phyloP scores from a whole-genome alignment of 1,140 invertebrate species.

The Lepidurus apus region DNA sequence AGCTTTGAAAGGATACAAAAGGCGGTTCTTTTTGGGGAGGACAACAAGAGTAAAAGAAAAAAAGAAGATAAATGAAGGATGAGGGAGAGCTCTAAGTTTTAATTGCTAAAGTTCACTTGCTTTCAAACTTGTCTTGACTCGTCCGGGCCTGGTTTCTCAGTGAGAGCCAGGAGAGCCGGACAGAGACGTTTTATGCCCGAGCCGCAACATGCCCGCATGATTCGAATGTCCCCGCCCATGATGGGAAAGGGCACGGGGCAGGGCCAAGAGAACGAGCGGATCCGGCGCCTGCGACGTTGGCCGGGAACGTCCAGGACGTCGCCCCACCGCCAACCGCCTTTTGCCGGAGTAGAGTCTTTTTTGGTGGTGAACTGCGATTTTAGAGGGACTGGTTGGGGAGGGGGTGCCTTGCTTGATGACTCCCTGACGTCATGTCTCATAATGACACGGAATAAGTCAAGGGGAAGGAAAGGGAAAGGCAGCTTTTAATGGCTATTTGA shows the following conservation, averaged over 20 bases:
- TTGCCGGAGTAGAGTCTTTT: not conserved
- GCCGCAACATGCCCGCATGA: constrained; percentile 7
- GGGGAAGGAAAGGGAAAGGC: not conserved
- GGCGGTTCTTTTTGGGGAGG: too few species aligned
- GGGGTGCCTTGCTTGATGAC: not conserved
- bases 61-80: not conserved
- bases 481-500: not conserved
- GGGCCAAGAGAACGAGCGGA: not conserved
- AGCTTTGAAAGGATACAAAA: too few species aligned
- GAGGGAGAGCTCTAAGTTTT: not conserved
- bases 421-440: not conserved
- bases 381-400: not conserved
- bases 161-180: not conserved
- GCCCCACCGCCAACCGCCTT: not conserved
- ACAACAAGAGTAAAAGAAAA: not conserved
- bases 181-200: constrained; percentile 5
- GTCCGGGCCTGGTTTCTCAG: not conserved
- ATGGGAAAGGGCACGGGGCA: not conserved
- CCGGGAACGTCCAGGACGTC: not conserved
- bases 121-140: not conserved
- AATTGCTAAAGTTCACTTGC: not conserved
- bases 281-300: not conserved
- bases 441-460: not conserved
- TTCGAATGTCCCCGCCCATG: constrained; percentile 11
- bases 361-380: constrained; percentile 4